Base-by-base conservation (phyloP, 2,797 vertebrate genomes). In the Otolemur crassicaudatus region DNA sequence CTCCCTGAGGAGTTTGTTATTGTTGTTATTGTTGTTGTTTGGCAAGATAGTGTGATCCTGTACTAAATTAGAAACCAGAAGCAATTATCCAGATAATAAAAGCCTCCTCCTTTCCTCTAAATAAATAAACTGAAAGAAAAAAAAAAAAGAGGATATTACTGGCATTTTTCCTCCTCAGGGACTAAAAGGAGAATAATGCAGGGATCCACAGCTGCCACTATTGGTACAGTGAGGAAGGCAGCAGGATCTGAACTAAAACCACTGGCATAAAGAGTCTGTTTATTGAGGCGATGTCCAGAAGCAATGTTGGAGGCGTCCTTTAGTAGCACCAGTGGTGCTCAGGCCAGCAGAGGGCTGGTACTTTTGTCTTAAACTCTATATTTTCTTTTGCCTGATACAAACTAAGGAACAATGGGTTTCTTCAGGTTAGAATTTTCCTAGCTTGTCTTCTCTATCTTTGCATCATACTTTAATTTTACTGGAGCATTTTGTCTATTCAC, bases 321-420 rank as follows among this genome's bases (percentile, higher is more conserved):
- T 14, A 25, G 46, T 27, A 25, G 7, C 2, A 37, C 9, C 5
- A 0, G 0, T 4, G 16, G 0, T 7, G 16, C 19, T 1, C 37
- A 70, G 43, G n/a, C 5, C 3, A 17, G 14, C 22, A 14, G 5
- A 6, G 11, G 13, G 3, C 6, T 19, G 49, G n/a, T 29, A 13
- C 2, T 20, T 86, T 72, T 83, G 9, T 31, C 10, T 87, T 81
- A 82, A 20, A 73, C 29, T 13, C 17, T 13, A 11, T 53, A 65
- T 22, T 46, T 75, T 53, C 14, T 53, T 49, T 43, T 19, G 14
- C 46, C 29, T 25, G 31, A 14, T 40, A 10, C n/a, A 40, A 60
- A 16, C 7, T 5, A 10, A 63, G n/a, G 3, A 11, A 27, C 4
- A 23, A 22, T 20, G 49, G 9, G 31, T 49, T 84, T 75, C 13